Percentiles rank a stretch among this genome's conserved stretches.
These are phyloP conservation scores for Sebastes elongatus DNA, from an alignment of 2,797 vertebrate species.

Conservation along the genomic window DNA sequence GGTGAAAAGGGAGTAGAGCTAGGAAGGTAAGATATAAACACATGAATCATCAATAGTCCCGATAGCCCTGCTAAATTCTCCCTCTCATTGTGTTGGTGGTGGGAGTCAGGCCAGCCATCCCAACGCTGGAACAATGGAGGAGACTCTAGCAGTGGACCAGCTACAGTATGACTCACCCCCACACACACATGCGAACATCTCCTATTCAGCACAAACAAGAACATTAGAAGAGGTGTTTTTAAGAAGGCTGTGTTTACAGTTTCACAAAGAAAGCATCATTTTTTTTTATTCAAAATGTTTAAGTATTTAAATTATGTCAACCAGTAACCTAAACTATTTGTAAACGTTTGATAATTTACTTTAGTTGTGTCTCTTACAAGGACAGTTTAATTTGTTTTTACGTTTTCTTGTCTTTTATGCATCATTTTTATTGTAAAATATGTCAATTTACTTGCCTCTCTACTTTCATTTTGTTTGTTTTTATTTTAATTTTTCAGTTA, in stretches of 20 bases:
- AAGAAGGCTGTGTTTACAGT: background rate
- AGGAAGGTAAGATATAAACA: constrained; percentile 75
- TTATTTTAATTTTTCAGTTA: background rate
- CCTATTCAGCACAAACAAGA: constrained; percentile 22
- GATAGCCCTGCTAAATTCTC: constrained; percentile 60
- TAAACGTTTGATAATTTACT: background rate
- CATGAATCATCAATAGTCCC: constrained; percentile 77
- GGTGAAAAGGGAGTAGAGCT: constrained; percentile 50
- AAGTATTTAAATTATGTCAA: background rate
- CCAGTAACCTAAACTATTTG: background rate
- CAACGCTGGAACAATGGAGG: constrained; percentile 78
- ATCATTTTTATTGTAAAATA: background rate
- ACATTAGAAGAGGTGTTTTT: constrained; percentile 11
- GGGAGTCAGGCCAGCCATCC: constrained; percentile 70
- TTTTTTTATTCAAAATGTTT: background rate
- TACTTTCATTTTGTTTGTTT: background rate
- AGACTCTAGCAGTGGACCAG: constrained; percentile 67
- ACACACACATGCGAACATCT: constrained; percentile 3
- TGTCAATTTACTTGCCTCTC: background rate
- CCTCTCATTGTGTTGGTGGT: constrained; percentile 75
- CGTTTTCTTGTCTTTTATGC: background rate
- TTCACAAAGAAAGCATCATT: background rate
- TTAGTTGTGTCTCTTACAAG: background rate
- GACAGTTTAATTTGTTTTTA: background rate
- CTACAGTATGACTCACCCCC: constrained; percentile 73